Evolutionary conservation across 2,797 vertebrate genomes (phyloP).

Genomic region (Darevskia mixta): DNA sequence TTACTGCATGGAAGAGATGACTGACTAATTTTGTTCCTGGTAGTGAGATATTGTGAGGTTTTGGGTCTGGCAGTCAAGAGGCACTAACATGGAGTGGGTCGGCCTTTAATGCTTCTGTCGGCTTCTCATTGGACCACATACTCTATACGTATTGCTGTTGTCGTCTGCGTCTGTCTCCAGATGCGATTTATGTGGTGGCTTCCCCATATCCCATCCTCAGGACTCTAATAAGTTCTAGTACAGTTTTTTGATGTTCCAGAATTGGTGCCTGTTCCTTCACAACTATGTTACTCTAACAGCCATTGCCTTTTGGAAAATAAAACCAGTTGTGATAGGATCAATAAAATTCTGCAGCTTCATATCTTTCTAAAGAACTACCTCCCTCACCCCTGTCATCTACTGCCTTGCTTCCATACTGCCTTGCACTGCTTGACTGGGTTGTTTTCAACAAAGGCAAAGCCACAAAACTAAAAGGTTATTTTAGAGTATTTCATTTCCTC

Average conservation of each 20-base stretch:
- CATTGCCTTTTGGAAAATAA: neutral
- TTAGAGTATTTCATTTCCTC: conserved; percentile 21
- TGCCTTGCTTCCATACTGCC: fast-evolving
- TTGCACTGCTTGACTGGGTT: neutral
- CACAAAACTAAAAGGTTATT: neutral
- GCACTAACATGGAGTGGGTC: neutral
- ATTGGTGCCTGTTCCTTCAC: neutral
- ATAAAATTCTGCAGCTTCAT: neutral
- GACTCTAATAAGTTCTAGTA: neutral
- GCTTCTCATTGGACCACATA: neutral
- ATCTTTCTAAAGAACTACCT: neutral
- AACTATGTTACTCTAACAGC: neutral
- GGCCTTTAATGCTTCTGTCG: neutral
- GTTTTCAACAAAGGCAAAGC: neutral
- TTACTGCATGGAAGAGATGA: neutral
- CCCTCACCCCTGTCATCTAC: neutral
- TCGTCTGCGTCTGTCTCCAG: neutral
- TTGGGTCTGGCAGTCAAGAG: neutral
- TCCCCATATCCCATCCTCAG: neutral
- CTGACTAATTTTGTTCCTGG: neutral
- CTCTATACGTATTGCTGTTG: neutral
- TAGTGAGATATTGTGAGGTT: neutral
- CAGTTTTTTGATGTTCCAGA: neutral
- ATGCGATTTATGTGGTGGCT: neutral
- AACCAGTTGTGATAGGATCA: neutral